Conservation (phyloP, 1,140 invertebrate genomes). For the Drosophila equinoxialis region DNA sequence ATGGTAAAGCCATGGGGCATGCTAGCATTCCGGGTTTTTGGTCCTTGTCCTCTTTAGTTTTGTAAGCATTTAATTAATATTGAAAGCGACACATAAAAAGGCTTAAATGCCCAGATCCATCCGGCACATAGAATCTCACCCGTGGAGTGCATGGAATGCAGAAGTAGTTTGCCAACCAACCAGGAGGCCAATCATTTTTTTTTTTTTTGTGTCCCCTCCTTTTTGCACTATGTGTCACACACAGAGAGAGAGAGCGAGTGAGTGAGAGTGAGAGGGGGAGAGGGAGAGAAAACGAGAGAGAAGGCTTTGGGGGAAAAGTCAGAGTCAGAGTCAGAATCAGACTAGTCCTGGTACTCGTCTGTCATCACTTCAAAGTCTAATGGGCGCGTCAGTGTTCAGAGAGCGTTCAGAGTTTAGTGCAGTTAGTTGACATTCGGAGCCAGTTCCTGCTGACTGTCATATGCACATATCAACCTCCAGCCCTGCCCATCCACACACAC, state of each 20-base stretch:
- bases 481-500: background rate
- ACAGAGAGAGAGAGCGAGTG: conserved; percentile 34
- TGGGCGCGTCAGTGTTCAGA: conserved; percentile 42
- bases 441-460: conserved; percentile 43
- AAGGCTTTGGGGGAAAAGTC: background rate
- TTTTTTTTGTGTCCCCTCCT: background rate
- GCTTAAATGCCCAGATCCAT: conserved; percentile 58
- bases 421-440: conserved; percentile 50
- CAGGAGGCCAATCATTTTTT: conserved; percentile 59
- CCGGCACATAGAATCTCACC: conserved; percentile 31
- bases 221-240: conserved; percentile 46
- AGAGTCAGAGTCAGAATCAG: conserved; percentile 35
- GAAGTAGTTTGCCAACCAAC: conserved; percentile 7
- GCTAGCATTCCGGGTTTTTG: conserved; percentile 3
- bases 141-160: conserved; percentile 35
- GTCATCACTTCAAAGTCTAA: conserved; percentile 62
- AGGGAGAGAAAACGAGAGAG: background rate
- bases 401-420: conserved; percentile 52
- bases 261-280: background rate
- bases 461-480: conserved; percentile 45
- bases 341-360: conserved; percentile 44
- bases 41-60: conserved; percentile 36
- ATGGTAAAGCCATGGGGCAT: background rate
- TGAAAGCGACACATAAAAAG: conserved; percentile 61
- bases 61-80: conserved; percentile 69